These are phyloP conservation scores for Rallus crepitans DNA, from an alignment of 2,797 vertebrate genomes.

Conservation along the genomic window DNA sequence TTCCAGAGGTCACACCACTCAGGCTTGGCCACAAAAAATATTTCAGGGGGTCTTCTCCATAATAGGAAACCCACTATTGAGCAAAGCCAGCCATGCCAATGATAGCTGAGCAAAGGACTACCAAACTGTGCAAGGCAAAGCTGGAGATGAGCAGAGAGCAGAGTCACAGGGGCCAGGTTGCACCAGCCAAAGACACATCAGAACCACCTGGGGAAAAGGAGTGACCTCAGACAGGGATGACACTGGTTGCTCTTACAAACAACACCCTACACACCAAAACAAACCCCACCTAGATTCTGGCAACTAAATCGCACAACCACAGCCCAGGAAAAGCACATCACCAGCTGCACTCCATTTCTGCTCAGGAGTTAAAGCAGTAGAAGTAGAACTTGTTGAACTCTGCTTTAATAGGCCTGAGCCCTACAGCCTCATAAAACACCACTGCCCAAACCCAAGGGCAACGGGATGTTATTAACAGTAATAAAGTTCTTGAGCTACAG, in stretches of 20 bases:
- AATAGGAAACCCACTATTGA: fast-evolving
- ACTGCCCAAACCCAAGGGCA: neutral
- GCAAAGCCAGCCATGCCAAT: neutral
- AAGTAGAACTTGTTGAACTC: neutral
- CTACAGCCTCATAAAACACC: neutral
- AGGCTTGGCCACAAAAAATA: neutral
- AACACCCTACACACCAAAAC: neutral
- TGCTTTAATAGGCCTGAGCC: neutral
- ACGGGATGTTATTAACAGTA: neutral
- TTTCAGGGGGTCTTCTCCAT: neutral
- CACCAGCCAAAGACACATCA: neutral
- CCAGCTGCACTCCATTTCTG: neutral
- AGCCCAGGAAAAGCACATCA: neutral
- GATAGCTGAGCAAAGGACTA: neutral
- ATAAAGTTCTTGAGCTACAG: neutral
- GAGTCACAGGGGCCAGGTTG: neutral
- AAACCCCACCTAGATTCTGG: neutral
- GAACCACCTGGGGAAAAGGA: fast-evolving
- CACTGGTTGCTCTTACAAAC: neutral
- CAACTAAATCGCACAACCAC: neutral
- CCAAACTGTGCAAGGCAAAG: neutral
- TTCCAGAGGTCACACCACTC: neutral
- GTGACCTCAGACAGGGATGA: neutral
- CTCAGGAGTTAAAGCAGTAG: neutral
- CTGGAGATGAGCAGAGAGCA: neutral